Evolutionary conservation across 1,140 invertebrate genomes (phyloP), one percentile per base, ranked within the genome.

Genomic region (Platorchestia sp.): DNA sequence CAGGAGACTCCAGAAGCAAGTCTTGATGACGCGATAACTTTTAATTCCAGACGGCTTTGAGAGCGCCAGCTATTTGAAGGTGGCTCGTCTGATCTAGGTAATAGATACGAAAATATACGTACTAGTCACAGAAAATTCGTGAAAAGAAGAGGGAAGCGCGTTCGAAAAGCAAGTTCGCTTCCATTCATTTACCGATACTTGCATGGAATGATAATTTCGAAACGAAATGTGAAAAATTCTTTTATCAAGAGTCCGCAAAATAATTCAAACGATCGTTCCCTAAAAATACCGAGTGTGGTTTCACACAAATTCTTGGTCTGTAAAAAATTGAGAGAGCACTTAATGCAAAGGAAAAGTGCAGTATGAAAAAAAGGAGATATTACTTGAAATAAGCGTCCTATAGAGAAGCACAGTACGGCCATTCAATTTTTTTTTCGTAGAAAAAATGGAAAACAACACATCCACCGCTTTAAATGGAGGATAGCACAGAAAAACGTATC

Each of bases 11-110:
- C 59, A 75, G 59, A 10, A 36, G 59, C 59, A 75, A 75, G 59
- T 75, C 59, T 75, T 75, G 59, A 75, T 75, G 59, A 75, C 59
- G 36, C 59, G 59, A 75, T 75, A 75, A 75, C 59, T 75, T 75
- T 75, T 75, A 75, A 75, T 75, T 75, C 59, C 59, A 75, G 59
- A 36, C 7, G 59, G 7, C 59, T 75, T 75, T 75, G 59, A 75
- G 59, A 75, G 59, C 10, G 27, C 1, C 59, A 75, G 59, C 59
- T 75, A 75, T 75, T 75, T 27, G 36, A 75, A 75, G 59, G 59
- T 75, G 7, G 59, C 59, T 75, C 59, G 59, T 75, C 59, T 75
- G 59, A 75, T 75, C 59, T 1, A 75, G 59, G 59, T 75, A 75
- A 75, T 75, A 75, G 59, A 75, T 75, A 27, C 59, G 59, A 75